Evolutionary conservation across 2,113 vertebrate genomes (phyloP).

Genomic region (Paradoxurus hermaphroditus): DNA sequence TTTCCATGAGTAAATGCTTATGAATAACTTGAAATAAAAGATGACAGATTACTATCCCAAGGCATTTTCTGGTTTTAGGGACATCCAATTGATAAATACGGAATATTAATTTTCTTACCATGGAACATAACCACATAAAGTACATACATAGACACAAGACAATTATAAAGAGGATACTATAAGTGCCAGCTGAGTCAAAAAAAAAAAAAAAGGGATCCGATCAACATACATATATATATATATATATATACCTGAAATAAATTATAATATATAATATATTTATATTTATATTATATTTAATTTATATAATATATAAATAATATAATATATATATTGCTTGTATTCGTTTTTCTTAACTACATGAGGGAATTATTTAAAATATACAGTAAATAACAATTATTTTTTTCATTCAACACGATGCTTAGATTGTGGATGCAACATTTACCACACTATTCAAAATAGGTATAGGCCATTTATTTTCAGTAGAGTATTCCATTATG

Average conservation of each 20-base stretch:
- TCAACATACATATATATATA: not conserved
- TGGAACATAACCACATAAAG: not conserved
- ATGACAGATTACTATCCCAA: not conserved
- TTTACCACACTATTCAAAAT: not conserved
- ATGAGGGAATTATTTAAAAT: not conserved
- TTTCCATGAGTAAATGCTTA: not conserved
- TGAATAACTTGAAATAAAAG: not conserved
- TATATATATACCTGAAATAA: not conserved
- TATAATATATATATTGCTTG: not conserved
- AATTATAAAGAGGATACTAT: not conserved
- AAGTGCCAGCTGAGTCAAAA: not conserved
- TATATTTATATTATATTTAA: too few species aligned
- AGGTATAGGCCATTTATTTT: not conserved
- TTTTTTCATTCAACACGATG: not conserved
- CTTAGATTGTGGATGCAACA: not conserved
- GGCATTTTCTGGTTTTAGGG: not conserved
- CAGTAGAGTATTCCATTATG: not conserved
- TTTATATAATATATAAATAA: not conserved
- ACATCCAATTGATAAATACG: not conserved
- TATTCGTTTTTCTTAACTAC: not conserved
- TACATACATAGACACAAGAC: not conserved
- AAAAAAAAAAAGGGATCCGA: not conserved
- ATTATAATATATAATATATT: not conserved
- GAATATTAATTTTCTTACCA: not conserved
- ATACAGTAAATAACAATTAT: not conserved